phyloP scores from a whole-genome alignment of 2,797 vertebrate genomes.

The Tolypeutes matacus region DNA sequence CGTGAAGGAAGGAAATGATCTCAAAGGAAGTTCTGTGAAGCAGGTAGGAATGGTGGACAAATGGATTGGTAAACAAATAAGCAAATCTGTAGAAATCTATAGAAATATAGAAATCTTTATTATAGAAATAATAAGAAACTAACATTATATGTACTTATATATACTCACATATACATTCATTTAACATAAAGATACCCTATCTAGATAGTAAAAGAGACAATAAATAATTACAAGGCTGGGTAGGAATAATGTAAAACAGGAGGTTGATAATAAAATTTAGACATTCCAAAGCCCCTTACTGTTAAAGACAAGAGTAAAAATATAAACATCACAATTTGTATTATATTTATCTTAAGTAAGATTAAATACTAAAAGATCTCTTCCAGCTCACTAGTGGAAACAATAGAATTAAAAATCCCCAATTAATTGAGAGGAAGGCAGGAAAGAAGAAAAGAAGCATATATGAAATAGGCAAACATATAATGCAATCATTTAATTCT shows the following conservation, averaged over 20 bases:
- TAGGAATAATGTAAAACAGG: neutral
- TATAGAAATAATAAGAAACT: too few relatives aligned
- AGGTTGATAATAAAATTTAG: neutral
- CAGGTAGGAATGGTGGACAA: too few relatives aligned
- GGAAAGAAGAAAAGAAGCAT: neutral
- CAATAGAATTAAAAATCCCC: too few relatives aligned
- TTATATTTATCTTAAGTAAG: conserved; percentile 9
- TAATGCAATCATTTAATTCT: neutral
- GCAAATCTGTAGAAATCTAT: too few relatives aligned
- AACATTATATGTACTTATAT: neutral
- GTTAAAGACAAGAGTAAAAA: neutral
- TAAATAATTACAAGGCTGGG: neutral
- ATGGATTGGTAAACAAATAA: too few relatives aligned
- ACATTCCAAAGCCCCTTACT: neutral
- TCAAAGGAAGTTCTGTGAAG: too few relatives aligned
- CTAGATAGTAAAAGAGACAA: neutral
- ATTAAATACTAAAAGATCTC: neutral
- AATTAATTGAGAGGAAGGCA: neutral
- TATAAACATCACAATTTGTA: neutral
- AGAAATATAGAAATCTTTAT: too few relatives aligned
- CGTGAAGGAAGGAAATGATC: too few relatives aligned
- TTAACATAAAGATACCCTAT: neutral
- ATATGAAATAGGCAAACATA: neutral
- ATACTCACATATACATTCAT: neutral
- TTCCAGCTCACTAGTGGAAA: conserved; percentile 13